A percentile compares a stretch with the other conserved stretches of the same genome.
phyloP scores from a whole-genome alignment of 2,113 vertebrate species.

The Urocitellus parryii region DNA sequence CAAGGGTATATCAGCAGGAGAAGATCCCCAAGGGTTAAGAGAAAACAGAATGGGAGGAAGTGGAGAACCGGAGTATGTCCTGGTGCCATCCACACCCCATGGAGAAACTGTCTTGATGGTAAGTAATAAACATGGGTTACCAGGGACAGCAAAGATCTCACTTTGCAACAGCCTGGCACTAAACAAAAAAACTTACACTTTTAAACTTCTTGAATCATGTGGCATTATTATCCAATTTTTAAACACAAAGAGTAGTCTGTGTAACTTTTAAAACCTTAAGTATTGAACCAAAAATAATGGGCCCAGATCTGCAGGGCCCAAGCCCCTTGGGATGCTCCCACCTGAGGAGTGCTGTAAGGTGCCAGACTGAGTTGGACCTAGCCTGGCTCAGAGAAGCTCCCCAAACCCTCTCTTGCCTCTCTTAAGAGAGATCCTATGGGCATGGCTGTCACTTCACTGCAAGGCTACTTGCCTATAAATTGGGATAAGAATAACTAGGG shows the following conservation, averaged over 20 bases:
- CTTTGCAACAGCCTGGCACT: no score
- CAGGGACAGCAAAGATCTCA: not conserved
- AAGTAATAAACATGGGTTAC: not conserved
- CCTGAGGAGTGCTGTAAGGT: not conserved
- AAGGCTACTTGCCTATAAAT: not conserved
- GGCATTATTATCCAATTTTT: not conserved
- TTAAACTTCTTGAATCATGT: not conserved
- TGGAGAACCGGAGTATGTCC: fast-evolving
- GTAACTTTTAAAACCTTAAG: not conserved
- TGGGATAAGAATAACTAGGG: not conserved
- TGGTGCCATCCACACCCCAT: no score
- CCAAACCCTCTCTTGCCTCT: not conserved
- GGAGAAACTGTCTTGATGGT: not conserved
- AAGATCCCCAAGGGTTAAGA: not conserved
- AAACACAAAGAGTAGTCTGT: not conserved
- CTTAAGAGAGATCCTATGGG: not conserved
- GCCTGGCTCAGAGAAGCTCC: not conserved
- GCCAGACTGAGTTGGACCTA: not conserved
- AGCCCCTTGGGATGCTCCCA: not conserved
- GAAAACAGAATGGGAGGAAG: not conserved
- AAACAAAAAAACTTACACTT: no score
- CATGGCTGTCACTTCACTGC: not conserved
- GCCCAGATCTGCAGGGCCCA: not conserved
- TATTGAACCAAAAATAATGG: not conserved
- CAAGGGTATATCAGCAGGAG: not conserved